These are phyloP conservation scores for Hermetia illucens DNA, from an alignment of 1,140 invertebrate genomes.

Conservation along the genomic window DNA sequence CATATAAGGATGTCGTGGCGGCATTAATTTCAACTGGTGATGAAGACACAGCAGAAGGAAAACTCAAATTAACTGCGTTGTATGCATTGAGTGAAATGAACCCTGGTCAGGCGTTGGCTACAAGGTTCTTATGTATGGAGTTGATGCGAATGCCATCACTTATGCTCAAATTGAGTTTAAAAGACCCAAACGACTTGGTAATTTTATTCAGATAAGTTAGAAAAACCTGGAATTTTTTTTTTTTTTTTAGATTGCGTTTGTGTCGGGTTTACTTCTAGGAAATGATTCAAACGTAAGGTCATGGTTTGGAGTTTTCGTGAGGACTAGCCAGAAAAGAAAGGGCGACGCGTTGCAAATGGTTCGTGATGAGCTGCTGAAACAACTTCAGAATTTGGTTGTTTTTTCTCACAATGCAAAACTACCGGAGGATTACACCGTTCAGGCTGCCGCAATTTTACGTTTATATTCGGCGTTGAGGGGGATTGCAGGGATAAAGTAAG, in stretches of 20 bases:
- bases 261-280: slow-evolving; percentile 79
- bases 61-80: slow-evolving; percentile 55
- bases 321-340: slow-evolving; percentile 80
- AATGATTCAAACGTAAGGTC: slow-evolving; percentile 77
- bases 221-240: slow-evolving; percentile 3
- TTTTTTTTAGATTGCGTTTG: slow-evolving; percentile 56
- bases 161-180: slow-evolving; percentile 26
- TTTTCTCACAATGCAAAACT: slow-evolving; percentile 40
- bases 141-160: slow-evolving; percentile 70
- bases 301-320: slow-evolving; percentile 86
- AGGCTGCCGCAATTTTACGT: slow-evolving; percentile 65
- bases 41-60: slow-evolving; percentile 70
- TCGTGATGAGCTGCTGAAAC: slow-evolving; percentile 62
- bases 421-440: slow-evolving; percentile 54
- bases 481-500: slow-evolving; percentile 79
- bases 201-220: slow-evolving; percentile 5
- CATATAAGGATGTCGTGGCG: slow-evolving; percentile 78
- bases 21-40: slow-evolving; percentile 78
- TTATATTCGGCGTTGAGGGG: slow-evolving; percentile 86
- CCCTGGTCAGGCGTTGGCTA: slow-evolving; percentile 65
- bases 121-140: slow-evolving; percentile 75
- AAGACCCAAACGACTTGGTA: slow-evolving; percentile 25
- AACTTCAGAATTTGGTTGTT: slow-evolving; percentile 44
- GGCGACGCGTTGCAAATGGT: slow-evolving; percentile 58
- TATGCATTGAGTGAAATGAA: slow-evolving; percentile 79